These are phyloP conservation scores for Jordanella pulchra DNA, from an alignment of 2,797 vertebrate species.

Conservation along the genomic window DNA sequence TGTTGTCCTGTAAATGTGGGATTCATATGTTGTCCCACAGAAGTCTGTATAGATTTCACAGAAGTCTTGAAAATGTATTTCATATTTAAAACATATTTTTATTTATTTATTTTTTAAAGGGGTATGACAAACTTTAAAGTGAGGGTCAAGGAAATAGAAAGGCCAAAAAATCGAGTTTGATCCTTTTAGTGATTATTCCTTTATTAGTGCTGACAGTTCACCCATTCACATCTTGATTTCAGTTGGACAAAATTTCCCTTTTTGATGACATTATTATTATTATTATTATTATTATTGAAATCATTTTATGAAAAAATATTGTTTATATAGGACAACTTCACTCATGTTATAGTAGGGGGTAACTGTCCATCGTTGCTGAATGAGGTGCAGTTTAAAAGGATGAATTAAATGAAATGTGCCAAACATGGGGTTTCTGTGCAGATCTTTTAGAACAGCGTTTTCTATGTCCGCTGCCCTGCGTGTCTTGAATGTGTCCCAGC, in stretches of 20 bases:
- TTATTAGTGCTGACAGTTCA: not conserved
- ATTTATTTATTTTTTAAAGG: not conserved
- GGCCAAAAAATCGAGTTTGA: not conserved
- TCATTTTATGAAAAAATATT: not conserved
- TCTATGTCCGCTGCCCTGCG: too few relatives aligned
- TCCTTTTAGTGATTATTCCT: not conserved
- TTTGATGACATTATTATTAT: not conserved
- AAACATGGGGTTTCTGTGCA: too few relatives aligned
- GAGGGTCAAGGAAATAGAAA: not conserved
- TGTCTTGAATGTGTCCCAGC: too few relatives aligned
- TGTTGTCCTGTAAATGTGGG: not conserved
- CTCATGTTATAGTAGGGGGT: too few relatives aligned
- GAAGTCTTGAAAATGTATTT: not conserved
- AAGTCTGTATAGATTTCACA: too few relatives aligned
- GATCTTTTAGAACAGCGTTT: too few relatives aligned
- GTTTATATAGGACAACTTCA: not conserved
- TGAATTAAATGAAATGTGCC: too few relatives aligned
- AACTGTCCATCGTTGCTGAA: too few relatives aligned
- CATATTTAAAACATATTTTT: not conserved
- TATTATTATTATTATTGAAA: too few relatives aligned
- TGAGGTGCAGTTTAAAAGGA: too few relatives aligned
- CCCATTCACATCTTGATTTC: not conserved
- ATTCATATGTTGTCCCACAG: not conserved
- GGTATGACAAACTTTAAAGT: not conserved
- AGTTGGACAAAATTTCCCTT: not conserved